These are phyloP conservation scores for Enteromius paludinosus DNA, from an alignment of 2,797 vertebrate genomes.

Conservation along the genomic window DNA sequence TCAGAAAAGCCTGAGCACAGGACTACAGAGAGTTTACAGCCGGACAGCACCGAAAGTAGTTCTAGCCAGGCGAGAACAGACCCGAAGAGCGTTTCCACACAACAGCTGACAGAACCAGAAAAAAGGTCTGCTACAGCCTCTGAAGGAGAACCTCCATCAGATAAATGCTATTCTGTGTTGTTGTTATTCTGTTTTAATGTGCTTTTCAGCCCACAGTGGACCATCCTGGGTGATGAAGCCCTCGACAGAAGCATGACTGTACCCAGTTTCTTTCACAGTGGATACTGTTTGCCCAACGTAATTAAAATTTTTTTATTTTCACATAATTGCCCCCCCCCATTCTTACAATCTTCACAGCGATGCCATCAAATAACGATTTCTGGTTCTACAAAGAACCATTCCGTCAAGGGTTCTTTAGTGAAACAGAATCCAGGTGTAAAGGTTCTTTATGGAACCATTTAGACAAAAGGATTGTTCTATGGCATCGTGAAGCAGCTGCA, in stretches of 20 bases:
- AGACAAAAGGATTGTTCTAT: not conserved
- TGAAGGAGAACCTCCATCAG: not conserved
- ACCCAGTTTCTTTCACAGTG: slow-evolving; percentile 54
- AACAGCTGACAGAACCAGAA: not conserved
- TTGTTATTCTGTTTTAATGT: not conserved
- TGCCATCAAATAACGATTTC: too few species aligned
- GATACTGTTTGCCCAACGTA: slow-evolving; percentile 54
- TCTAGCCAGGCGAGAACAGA: not conserved
- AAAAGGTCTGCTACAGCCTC: slow-evolving; percentile 11
- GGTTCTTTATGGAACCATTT: not conserved
- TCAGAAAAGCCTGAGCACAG: not conserved
- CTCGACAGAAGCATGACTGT: slow-evolving; percentile 40
- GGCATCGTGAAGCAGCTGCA: not conserved
- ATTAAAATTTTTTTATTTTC: not conserved
- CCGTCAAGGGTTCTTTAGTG: not conserved
- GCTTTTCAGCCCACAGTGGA: slow-evolving; percentile 25
- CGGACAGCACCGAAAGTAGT: not conserved
- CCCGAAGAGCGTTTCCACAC: not conserved
- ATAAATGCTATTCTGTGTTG: not conserved
- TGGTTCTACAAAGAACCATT: not conserved
- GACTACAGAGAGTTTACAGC: not conserved
- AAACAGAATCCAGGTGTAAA: not conserved
- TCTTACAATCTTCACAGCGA: too few species aligned
- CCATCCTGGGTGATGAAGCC: slow-evolving; percentile 37
- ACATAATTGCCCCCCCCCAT: too few species aligned